Base-by-base conservation (phyloP, 2,888 invertebrate species). In the Torymus texanus region DNA sequence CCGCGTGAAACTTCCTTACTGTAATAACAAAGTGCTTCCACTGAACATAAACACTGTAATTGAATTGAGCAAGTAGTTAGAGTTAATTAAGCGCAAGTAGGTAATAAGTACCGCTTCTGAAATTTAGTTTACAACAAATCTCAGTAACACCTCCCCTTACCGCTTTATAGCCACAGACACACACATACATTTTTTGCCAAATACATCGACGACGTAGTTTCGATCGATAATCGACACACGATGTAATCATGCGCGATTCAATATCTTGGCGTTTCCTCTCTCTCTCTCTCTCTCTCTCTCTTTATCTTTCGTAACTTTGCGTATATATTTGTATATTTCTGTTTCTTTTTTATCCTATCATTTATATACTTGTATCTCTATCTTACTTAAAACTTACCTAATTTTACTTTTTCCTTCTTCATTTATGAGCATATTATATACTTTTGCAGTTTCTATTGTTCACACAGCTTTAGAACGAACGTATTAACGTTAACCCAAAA, bases 211-310 rank as follows among this genome's bases (percentile, higher is more conserved):
- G 67, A 16, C 16, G 10, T 67, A 68, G 71, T 65, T 41, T 41
- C 41, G 24, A 59, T 75, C 55, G 29, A 65, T 50, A 70, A 79
- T 75, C 21, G 41, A 41, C 41, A 12, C 18, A 72, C 51, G 41
- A 79, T 53, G 58, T 75, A 61, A 73, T 51, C 41, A 41, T 41
- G 53, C 62, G 63, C 74, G 51, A 18, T 71, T 74, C 18, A 75
- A 63, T 72, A 75, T 78, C 78, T 80, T 80, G 80, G 74, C 74
- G 77, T 71, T 74, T 75, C 78, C 62, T 75, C 80, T 80, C 61
- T 76, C 21, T 21, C 21, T 21, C 21, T 21, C 21, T 21, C 2
- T 21, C 2, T 21, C 21, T 21, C 21, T 21, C 2, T 21, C 2
- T 21, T 2, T 21, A 58, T 73, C 29, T 75, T 77, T 74, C 56